Percentiles rank a stretch among this genome's conserved stretches.
Evolutionary conservation across 2,113 vertebrate genomes (phyloP).

Genomic region (Vimba vimba): DNA sequence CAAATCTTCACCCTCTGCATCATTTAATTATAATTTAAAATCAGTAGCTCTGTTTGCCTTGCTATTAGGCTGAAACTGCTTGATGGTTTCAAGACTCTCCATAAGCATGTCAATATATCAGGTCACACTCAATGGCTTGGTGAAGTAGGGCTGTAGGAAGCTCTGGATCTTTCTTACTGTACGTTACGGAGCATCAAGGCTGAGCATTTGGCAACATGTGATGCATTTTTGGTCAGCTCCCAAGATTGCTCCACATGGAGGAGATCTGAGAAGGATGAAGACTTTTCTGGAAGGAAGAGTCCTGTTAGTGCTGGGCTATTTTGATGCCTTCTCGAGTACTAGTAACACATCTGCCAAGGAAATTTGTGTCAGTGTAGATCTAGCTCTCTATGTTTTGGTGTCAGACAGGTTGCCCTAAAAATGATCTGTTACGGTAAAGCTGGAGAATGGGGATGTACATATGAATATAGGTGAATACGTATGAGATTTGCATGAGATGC

Average conservation of each 20-base stretch:
- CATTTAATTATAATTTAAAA: neutral
- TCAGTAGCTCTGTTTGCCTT: neutral
- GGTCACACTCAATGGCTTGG: neutral
- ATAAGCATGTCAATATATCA: neutral
- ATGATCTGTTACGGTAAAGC: neutral
- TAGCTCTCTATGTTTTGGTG: neutral
- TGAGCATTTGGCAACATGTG: neutral
- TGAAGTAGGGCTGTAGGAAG: neutral
- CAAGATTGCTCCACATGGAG: neutral
- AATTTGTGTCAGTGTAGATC: conserved; percentile 20
- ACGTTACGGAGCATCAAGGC: neutral
- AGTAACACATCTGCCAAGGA: conserved; percentile 17
- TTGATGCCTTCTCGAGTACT: neutral
- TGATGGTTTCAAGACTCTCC: neutral
- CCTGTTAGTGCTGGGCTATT: neutral
- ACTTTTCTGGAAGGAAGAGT: no score
- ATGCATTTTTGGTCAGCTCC: neutral
- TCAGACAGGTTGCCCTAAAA: neutral
- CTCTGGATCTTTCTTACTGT: neutral
- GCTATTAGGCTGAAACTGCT: neutral
- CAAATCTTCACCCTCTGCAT: no score
- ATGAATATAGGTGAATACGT: neutral
- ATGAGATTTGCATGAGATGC: neutral
- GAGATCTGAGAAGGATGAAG: neutral
- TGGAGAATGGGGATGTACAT: neutral